Percentiles rank a stretch among this genome's conserved stretches.
These are phyloP conservation scores for Cyanoramphus novaezelandiae DNA, from an alignment of 2,113 vertebrate species.

Conservation along the genomic window DNA sequence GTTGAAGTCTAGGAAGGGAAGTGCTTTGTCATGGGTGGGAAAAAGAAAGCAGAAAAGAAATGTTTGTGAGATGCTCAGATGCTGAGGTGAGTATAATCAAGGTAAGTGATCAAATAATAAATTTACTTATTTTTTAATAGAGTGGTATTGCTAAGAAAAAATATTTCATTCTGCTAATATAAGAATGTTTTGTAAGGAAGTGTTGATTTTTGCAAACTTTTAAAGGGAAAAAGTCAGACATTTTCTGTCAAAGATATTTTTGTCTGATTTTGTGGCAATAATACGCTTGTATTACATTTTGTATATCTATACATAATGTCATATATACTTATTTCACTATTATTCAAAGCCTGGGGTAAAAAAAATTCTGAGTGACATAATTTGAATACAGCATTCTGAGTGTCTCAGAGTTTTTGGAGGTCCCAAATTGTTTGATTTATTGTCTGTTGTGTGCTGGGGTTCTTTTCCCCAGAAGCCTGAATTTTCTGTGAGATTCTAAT, in stretches of 20 bases:
- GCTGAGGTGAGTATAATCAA: not conserved
- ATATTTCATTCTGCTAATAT: not conserved
- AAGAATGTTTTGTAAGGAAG: not conserved
- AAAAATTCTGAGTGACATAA: not conserved
- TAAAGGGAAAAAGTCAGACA: not conserved
- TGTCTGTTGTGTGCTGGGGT: not conserved
- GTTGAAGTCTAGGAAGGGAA: not conserved
- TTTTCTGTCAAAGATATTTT: not conserved
- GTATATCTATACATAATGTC: not conserved
- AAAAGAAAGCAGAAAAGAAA: not conserved
- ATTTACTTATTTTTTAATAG: not conserved
- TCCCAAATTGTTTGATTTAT: not conserved
- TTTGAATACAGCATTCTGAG: not conserved
- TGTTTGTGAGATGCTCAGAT: not conserved
- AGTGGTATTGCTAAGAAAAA: not conserved
- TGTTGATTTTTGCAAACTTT: not conserved
- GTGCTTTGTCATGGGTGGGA: not conserved
- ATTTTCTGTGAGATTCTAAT: not conserved
- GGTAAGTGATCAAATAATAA: not conserved
- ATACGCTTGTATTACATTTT: not conserved
- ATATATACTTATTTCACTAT: not conserved
- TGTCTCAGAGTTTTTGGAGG: not conserved
- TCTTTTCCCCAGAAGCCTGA: not conserved
- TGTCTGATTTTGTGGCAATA: not conserved
- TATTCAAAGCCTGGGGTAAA: not conserved